phyloP scores from a whole-genome alignment of 2,888 invertebrate species.

The Labia minor region DNA sequence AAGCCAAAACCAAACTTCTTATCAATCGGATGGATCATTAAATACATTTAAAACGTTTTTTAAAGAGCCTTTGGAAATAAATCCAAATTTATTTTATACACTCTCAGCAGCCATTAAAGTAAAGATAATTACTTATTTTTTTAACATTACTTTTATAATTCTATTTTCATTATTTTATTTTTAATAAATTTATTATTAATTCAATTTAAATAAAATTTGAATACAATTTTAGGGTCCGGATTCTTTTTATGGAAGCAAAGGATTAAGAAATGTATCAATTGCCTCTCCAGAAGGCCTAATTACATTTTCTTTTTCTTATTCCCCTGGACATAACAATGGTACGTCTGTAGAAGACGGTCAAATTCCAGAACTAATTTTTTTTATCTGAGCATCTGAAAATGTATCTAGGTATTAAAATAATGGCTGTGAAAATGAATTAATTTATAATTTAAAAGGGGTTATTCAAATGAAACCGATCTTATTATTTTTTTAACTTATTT shows the following conservation, averaged over 20 bases:
- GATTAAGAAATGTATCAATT: conserved; percentile 60
- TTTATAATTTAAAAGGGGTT: too few relatives aligned
- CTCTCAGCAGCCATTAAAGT: conserved; percentile 70
- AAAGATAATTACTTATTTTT: conserved; percentile 23
- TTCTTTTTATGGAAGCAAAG: conserved; percentile 76
- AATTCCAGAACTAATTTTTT: conserved; percentile 78
- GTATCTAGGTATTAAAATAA: too few relatives aligned
- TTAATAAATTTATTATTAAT: background rate
- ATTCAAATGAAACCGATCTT: too few relatives aligned
- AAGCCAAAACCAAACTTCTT: conserved; percentile 63
- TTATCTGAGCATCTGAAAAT: conserved; percentile 39
- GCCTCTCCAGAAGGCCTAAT: conserved; percentile 65
- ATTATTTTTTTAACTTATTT: too few relatives aligned
- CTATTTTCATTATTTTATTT: background rate
- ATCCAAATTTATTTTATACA: conserved; percentile 66
- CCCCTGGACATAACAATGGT: conserved; percentile 76
- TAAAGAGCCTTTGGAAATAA: conserved; percentile 71
- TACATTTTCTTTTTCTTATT: conserved; percentile 71
- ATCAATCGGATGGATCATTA: conserved; percentile 66
- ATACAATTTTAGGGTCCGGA: conserved; percentile 58
- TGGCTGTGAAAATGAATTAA: too few relatives aligned
- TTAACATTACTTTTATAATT: too few relatives aligned
- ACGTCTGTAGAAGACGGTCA: conserved; percentile 80
- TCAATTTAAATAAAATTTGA: conserved; percentile 1
- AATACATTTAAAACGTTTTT: conserved; percentile 71